Evolutionary conservation across 2,888 invertebrate genomes (phyloP).

Genomic region (Drosophila seclusa): DNA sequence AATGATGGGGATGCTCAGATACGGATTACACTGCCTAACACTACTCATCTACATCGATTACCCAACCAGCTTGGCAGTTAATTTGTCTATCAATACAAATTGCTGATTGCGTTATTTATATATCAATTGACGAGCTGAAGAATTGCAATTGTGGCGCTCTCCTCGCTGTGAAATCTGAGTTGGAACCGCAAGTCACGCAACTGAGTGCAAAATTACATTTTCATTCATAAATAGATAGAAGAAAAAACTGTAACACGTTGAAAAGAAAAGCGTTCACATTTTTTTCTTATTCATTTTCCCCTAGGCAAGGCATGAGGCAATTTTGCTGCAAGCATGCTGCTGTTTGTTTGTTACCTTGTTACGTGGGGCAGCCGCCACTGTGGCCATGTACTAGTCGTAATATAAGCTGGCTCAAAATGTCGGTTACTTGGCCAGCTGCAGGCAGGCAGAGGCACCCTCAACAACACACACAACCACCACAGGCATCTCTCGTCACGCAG

Average conservation of each 20-base stretch:
- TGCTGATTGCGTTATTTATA: conserved; percentile 39
- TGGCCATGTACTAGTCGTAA: conserved; percentile 48
- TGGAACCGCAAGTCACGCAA: conserved; percentile 67
- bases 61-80: conserved; percentile 31
- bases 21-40: neutral
- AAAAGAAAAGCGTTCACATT: conserved; percentile 70
- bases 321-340: conserved; percentile 18
- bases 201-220: conserved; percentile 74
- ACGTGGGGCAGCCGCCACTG: conserved; percentile 21
- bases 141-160: conserved; percentile 2
- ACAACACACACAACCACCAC: conserved; percentile 23
- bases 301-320: conserved; percentile 44
- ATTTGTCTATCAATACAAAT: conserved; percentile 66
- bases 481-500: conserved; percentile 52
- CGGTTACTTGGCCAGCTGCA: conserved; percentile 64
- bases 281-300: conserved; percentile 63
- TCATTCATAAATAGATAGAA: conserved; percentile 58
- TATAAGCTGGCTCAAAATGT: conserved; percentile 62
- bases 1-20: conserved; percentile 17
- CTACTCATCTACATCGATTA: conserved; percentile 23
- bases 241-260: conserved; percentile 25
- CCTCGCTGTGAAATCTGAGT: conserved; percentile 54
- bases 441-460: conserved; percentile 43
- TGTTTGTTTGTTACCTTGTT: conserved; percentile 24
- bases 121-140: conserved; percentile 6